Conservation (phyloP, 2,113 vertebrate genomes). For the Neogale vison region DNA sequence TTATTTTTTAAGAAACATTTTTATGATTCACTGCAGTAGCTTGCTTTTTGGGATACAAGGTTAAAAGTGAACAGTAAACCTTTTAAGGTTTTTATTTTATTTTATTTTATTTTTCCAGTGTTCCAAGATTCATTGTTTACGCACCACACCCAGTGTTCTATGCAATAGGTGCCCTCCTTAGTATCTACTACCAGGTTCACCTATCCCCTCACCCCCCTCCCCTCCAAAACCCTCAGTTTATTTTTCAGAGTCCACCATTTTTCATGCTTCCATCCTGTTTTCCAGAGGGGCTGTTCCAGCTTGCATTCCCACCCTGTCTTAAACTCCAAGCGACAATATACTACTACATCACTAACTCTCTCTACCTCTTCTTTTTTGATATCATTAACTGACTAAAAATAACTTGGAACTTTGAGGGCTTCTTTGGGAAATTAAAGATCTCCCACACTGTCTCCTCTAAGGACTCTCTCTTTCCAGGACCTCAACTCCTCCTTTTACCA, state of each 20-base stretch:
- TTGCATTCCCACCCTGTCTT: not conserved
- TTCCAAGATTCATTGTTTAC: too few relatives aligned
- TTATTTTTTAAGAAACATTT: conserved; percentile 76
- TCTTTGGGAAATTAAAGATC: not conserved
- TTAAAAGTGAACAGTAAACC: conserved; percentile 88
- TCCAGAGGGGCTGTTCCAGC: too few relatives aligned
- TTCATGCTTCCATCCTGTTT: too few relatives aligned
- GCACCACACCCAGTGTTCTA: too few relatives aligned
- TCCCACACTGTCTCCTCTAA: not conserved
- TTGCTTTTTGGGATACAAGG: conserved; percentile 83
- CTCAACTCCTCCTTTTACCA: too few relatives aligned
- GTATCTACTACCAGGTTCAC: too few relatives aligned
- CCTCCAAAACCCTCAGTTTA: too few relatives aligned
- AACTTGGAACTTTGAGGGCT: not conserved
- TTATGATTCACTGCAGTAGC: conserved; percentile 83
- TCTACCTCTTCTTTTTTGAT: not conserved
- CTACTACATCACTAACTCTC: not conserved
- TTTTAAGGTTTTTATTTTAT: conserved; percentile 84
- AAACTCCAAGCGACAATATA: not conserved
- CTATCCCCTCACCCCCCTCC: too few relatives aligned
- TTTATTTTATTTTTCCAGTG: too few relatives aligned
- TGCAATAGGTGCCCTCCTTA: too few relatives aligned
- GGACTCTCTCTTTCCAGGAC: too few relatives aligned
- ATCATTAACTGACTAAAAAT: not conserved
- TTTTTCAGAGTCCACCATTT: too few relatives aligned